Evolutionary conservation across 2,888 invertebrate species (phyloP), one percentile per base, ranked within the genome.

Genomic region (Agrotis clavis): DNA sequence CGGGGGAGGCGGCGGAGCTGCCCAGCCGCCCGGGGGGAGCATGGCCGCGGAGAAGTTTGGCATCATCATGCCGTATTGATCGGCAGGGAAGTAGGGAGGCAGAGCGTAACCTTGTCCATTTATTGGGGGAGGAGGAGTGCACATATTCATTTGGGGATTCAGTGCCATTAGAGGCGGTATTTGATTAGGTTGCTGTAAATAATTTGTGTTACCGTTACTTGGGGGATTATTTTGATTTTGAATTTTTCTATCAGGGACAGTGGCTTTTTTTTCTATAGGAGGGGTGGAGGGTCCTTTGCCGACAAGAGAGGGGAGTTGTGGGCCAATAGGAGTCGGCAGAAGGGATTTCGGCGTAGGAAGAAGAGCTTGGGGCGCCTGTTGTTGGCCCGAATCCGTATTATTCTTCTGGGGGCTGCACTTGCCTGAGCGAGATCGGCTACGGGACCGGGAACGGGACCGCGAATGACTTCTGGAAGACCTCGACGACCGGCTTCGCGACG

Each of bases 371-470:
- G 92, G 90, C 85, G 90, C 88, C 87, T 90, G 89, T 88, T 91
- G 93, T 84, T 90, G 91, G 85, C 89, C 91, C 82, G 89, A 85
- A 78, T 91, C 90, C 87, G 88, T 88, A 88, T 89, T 84, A 78
- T 92, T 92, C 90, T 93, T 94, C 86, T 83, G 87, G 77, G 95
- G 95, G 93, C 95, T 95, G 93, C 95, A 96, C 96, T 96, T 96
- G 96, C 96, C 96, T 96, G 96, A 96, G 88, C 96, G 95, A 87
- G 94, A 95, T 84, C 93, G 94, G 93, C 93, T 94, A 86, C 95
- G 94, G 72, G 95, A 95, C 65, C 95, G 95, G 88, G 95, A 94
- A 68, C 95, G 93, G 74, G 94, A 94, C 73, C 94, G 95, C 76
- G 94, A 94, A 81, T 90, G 92, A 86, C 91, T 91, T 81, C 92